Evolutionary conservation across 2,888 invertebrate genomes (phyloP).

Genomic region (Sisyra nigra): DNA sequence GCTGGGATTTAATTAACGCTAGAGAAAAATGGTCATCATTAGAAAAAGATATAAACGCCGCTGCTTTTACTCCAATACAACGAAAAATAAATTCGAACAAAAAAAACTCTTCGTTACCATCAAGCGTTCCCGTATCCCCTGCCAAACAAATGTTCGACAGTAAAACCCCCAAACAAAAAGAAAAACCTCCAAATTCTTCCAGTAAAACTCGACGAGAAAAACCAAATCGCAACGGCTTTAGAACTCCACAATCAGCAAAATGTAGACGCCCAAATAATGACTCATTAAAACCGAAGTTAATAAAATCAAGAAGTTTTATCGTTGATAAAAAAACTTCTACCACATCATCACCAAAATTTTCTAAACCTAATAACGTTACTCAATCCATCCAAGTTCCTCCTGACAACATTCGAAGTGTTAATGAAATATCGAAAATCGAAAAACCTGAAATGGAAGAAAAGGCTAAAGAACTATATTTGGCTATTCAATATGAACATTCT

Average conservation of each 20-base stretch:
- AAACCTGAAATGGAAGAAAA: constrained; percentile 2
- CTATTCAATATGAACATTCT: constrained; percentile 46
- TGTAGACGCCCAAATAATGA: too few relatives aligned
- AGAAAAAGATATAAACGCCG: constrained; percentile 20
- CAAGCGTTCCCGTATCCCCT: constrained; percentile 4
- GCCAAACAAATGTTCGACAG: constrained; percentile 8
- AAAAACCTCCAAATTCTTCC: neutral
- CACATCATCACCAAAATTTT: too few relatives aligned
- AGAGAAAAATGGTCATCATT: constrained; percentile 35
- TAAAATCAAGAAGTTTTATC: too few relatives aligned
- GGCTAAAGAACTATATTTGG: constrained; percentile 12
- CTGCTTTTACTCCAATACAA: constrained; percentile 7
- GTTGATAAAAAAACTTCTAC: too few relatives aligned
- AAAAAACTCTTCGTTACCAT: constrained; percentile 6
- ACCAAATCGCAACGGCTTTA: too few relatives aligned
- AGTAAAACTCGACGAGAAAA: too few relatives aligned
- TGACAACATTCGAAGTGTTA: too few relatives aligned
- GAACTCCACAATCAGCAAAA: too few relatives aligned
- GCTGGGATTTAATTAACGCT: constrained; percentile 32
- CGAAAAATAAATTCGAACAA: neutral
- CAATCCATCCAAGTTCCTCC: too few relatives aligned
- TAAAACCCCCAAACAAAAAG: neutral
- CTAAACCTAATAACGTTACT: too few relatives aligned
- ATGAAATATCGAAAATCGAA: too few relatives aligned
- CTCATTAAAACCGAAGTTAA: too few relatives aligned